A percentile compares a stretch with the other conserved stretches of the same genome.
These are phyloP conservation scores for Fulica atra DNA, from an alignment of 2,113 vertebrate genomes.

Conservation along the genomic window DNA sequence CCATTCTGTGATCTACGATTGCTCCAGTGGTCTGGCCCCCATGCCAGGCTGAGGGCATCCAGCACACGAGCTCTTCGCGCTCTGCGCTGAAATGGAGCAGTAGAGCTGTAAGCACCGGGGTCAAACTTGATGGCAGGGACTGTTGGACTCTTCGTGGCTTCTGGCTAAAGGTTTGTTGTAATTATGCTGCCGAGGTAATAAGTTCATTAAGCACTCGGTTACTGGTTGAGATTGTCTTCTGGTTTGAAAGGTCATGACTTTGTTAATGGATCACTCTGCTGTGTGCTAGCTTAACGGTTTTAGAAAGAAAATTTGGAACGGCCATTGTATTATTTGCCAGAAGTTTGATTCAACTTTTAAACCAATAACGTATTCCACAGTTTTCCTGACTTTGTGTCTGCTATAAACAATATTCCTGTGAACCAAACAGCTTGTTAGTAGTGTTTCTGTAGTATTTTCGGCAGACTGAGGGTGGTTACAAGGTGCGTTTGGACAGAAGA, in stretches of 20 bases:
- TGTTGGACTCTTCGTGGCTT: not conserved
- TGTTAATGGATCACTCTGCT: not conserved
- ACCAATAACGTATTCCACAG: not conserved
- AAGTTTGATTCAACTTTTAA: not conserved
- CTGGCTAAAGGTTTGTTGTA: not conserved
- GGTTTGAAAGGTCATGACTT: not conserved
- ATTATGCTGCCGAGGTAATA: not conserved
- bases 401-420: not conserved
- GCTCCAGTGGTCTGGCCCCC: not conserved
- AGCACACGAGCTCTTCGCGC: accelerated
- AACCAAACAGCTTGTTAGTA: not conserved
- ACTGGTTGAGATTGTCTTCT: not conserved
- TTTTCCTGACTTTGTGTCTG: conserved; percentile 7
- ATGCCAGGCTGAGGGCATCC: accelerated
- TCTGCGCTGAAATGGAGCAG: not conserved
- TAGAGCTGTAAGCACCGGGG: not conserved
- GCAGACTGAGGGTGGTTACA: not conserved
- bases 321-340: not conserved
- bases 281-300: not conserved
- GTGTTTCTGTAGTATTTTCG: not conserved
- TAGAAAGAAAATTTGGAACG: not conserved
- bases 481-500: not conserved
- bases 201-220: not conserved
- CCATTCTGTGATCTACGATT: not conserved
- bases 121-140: not conserved